phyloP scores from a whole-genome alignment of 2,888 invertebrate genomes.

The Prosapia bicincta region DNA sequence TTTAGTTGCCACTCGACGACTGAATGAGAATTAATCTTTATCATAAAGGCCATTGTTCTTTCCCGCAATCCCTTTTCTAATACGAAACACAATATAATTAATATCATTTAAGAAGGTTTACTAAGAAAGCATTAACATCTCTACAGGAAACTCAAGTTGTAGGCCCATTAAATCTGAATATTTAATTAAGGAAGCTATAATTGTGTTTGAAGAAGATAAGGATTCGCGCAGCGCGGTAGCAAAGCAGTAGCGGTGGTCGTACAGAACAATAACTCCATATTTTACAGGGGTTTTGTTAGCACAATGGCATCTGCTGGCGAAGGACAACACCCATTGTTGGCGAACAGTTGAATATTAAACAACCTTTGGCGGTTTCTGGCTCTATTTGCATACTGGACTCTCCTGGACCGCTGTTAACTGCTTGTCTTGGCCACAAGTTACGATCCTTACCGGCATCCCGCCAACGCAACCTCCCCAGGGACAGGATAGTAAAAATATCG shows the following conservation, averaged over 20 bases:
- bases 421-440: neutral
- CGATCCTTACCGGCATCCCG: neutral
- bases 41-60: too few species aligned
- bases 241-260: neutral
- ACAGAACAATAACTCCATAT: neutral
- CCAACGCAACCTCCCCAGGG: too few species aligned
- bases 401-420: neutral
- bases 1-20: too few species aligned
- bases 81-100: too few species aligned
- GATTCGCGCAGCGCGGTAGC: neutral
- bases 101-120: too few species aligned
- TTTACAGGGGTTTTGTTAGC: neutral
- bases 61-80: too few species aligned
- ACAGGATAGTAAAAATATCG: too few species aligned
- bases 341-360: neutral
- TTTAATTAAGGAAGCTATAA: constrained; percentile 43
- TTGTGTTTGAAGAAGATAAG: neutral
- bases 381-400: neutral
- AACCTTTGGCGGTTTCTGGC: neutral
- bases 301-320: neutral
- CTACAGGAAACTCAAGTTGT: too few species aligned
- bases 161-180: too few species aligned
- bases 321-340: constrained; percentile 2
- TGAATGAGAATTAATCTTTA: too few species aligned
- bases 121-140: too few species aligned